Conservation (phyloP, 2,797 vertebrate species). For the Silurus aristotelis region DNA sequence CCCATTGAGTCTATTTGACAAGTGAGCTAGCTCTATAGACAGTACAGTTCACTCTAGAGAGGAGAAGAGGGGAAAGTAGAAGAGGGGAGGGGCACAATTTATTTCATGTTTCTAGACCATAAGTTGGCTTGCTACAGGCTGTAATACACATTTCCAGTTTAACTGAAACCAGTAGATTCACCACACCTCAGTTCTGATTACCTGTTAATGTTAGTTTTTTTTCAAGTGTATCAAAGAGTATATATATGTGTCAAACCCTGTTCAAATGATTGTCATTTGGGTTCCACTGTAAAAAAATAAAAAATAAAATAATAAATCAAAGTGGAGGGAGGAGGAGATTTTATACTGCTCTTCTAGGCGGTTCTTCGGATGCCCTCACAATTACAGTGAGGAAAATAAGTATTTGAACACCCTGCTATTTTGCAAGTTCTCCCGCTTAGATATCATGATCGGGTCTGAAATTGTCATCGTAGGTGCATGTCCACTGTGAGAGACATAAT, state of each 20-base stretch:
- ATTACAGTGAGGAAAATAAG: too few species aligned
- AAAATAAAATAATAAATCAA: not conserved
- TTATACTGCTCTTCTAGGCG: not conserved
- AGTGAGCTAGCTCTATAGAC: slow-evolving; percentile 83
- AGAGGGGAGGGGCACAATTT: slow-evolving; percentile 67
- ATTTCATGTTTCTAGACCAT: slow-evolving; percentile 76
- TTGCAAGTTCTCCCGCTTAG: too few species aligned
- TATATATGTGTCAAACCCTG: not conserved
- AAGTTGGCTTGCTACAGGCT: slow-evolving; percentile 72
- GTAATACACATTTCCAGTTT: slow-evolving; percentile 58
- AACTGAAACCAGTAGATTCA: not conserved
- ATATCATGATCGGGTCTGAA: too few species aligned
- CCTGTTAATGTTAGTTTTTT: not conserved
- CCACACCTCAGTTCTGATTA: not conserved
- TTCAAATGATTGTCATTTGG: not conserved
- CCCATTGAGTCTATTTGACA: slow-evolving; percentile 78
- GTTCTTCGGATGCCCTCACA: slow-evolving; percentile 27
- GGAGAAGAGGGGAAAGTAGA: slow-evolving; percentile 53
- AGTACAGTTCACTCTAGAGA: slow-evolving; percentile 78
- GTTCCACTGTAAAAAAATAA: not conserved
- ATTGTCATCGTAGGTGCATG: too few species aligned
- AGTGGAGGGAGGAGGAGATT: not conserved
- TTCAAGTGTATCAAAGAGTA: not conserved
- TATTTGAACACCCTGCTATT: too few species aligned
- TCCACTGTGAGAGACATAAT: too few species aligned